phyloP scores from a whole-genome alignment of 2,888 invertebrate species.

The Lasioglossum pauxillum region DNA sequence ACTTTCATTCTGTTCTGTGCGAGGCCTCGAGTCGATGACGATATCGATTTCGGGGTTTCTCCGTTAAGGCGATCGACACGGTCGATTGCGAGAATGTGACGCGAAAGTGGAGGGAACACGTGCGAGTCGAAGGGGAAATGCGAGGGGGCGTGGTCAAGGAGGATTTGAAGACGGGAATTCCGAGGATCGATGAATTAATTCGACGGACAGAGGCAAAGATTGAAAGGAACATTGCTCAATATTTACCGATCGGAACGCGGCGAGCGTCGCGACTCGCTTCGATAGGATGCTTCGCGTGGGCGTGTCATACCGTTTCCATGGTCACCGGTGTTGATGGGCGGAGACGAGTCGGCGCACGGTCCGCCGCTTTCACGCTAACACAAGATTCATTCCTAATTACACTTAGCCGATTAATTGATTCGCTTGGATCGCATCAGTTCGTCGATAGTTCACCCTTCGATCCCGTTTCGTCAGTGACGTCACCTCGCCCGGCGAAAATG shows the following conservation, averaged over 20 bases:
- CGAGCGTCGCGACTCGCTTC: conserved; percentile 41
- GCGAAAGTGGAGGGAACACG: background rate
- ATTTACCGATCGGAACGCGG: conserved; percentile 56
- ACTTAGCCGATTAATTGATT: conserved; percentile 57
- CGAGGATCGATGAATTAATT: conserved; percentile 36
- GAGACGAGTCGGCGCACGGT: background rate
- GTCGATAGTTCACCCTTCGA: conserved; percentile 33
- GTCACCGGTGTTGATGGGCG: conserved; percentile 3
- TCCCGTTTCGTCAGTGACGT: background rate
- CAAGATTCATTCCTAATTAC: conserved; percentile 52
- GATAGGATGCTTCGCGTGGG: background rate
- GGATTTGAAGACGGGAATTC: background rate
- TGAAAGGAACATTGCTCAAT: conserved; percentile 70
- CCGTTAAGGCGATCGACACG: background rate
- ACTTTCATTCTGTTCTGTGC: conserved; percentile 2
- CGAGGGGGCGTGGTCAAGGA: conserved; percentile 26
- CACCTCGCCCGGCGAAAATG: background rate
- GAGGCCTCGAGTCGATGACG: background rate
- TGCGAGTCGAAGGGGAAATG: conserved; percentile 24
- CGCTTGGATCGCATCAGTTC: conserved; percentile 45
- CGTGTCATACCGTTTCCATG: background rate
- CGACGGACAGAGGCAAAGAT: conserved; percentile 58
- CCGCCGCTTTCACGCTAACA: conserved; percentile 20
- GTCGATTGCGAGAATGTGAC: background rate
- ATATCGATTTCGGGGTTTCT: background rate